Base-by-base conservation (phyloP, 2,888 invertebrate genomes). In the Noctua pronuba region DNA sequence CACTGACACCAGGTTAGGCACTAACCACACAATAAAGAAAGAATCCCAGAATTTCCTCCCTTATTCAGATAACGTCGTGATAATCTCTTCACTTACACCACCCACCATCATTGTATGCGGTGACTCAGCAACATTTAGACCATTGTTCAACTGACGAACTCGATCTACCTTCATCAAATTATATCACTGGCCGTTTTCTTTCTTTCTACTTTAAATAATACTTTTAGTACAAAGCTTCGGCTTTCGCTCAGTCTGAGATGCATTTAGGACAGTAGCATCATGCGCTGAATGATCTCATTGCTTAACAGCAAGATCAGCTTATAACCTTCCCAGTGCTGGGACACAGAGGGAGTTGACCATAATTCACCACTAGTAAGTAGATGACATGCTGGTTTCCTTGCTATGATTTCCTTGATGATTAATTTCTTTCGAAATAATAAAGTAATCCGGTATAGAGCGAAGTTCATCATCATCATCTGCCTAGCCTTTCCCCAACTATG, bases 81-180 rank as follows among this genome's bases (percentile, higher is more conserved):
- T 65, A 67, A 79, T 73, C 75, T 84, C 72, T 24, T 88, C 21
- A 81, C 88, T 90, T 91, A 79, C 46, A 79, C 92, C 92, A 88
- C 74, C 71, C 72, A 80, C 75, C 84, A 83, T 90, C 86, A 90
- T 90, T 87, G 85, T 88, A 82, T 82, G 58, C 73, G 83, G 75
- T 93, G 93, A 93, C 86, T 93, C 89, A 75, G 90, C 93, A 71
- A 78, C 88, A 80, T 88, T 88, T 82, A 66, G 46, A 49, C 80
- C 77, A 91, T 91, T 91, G 92, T 91, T 89, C 85, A 83, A 74
- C 82, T 80, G 74, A 79, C 80, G 58, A 79, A 79, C 82, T 85
- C 86, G 75, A 80, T 81, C 81, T 83, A 82, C 86, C 82, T 84
- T 85, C 79, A 83, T 84, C 85, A 79, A 86, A 86, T 87, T 84